Evolutionary conservation across 2,113 vertebrate species (phyloP), one percentile per base, ranked within the genome.

Genomic region (Notarius lentiginosus): DNA sequence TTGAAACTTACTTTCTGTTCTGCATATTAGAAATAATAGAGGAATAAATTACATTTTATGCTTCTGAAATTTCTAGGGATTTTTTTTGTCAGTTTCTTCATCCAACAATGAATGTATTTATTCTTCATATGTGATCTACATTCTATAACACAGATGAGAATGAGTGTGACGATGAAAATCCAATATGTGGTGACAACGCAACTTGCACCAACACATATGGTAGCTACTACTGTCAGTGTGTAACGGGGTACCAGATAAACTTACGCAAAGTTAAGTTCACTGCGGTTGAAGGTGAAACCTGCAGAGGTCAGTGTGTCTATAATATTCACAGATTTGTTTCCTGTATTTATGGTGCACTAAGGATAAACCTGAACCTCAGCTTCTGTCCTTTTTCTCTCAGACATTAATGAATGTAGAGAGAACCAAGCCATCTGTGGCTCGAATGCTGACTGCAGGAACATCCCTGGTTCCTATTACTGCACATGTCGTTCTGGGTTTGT

Each of bases 221-320:
- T 0, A 93, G 87, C 83, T 92, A 22, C 89, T 53, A 70, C 88
- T 95, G 95, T 90, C 34, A 14, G 1, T 95, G 95, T 91, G 0
- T 0, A 0, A 0, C 0, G 0, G 94, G 95, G 10, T 95, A 85
- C 86, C 30, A 0, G 3, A 2, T 0, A 47, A 0, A 0, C 9
- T 0, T 1, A 65, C 0, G 1, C 0, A 0, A 0, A 5, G 1
- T 0, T 0, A 88, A 66, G 17, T 93, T 93, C 79, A 68, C 55
- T 1, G 0, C 0, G 18, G 8, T 0, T 0, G 1, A 58, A n/a
- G 0, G 1, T 27, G 20, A 0, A 0, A 0, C 0, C 47, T 95
- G 94, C 34, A 0, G 0, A 73, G 92, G 93, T 94, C 88, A 91
- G 68, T 75, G 11, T 49, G 18, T 75, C 72, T 75, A 5, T 24